Evolutionary conservation across 2,888 invertebrate genomes (phyloP), one percentile per base, ranked within the genome.

Genomic region (Apoda limacodes): DNA sequence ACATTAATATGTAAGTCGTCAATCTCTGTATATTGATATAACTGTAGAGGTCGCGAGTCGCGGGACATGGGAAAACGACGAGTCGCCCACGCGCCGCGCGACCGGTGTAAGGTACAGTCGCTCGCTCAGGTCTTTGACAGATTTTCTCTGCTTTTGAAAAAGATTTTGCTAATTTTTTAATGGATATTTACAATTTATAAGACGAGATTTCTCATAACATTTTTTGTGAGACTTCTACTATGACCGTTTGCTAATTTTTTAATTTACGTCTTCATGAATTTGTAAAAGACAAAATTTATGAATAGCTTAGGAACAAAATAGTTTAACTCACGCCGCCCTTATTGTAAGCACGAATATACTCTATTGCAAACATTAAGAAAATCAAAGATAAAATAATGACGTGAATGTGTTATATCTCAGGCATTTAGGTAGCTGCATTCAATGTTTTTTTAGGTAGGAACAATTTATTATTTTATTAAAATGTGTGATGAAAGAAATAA

Each of bases 31-130:
- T 71, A 66, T 75, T 75, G 68, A 59, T 64, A 72, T 74, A 75
- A 74, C 75, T 72, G 75, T 74, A 56, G 52, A 58, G 54, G 59
- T 55, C 58, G 57, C 54, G 67, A 53, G 59, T 55, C 58, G 57
- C 54, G 67, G 60, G 58, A 57, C 60, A 57, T 58, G 63, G 61
- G 69, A 67, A 58, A 64, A 60, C 55, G 61, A 49, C 50, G 50
- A 37, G 17, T 49, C 69, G 63, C 72, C 71, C 65, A 72, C 72
- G 64, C 68, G 46, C 39, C 29, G 28, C 35, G 33, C 49, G 54
- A 55, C 53, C 60, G 52, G 50, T 51, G 51, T 42, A 30, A 40
- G 50, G 51, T 43, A 62, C 55, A 47, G 23, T 49, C 56, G 42
- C 36, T 25, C 28, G 38, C 54, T 40, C 42, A 52, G 42, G 39